Conservation (phyloP, 2,797 vertebrate genomes). For the Dipus sagitta region DNA sequence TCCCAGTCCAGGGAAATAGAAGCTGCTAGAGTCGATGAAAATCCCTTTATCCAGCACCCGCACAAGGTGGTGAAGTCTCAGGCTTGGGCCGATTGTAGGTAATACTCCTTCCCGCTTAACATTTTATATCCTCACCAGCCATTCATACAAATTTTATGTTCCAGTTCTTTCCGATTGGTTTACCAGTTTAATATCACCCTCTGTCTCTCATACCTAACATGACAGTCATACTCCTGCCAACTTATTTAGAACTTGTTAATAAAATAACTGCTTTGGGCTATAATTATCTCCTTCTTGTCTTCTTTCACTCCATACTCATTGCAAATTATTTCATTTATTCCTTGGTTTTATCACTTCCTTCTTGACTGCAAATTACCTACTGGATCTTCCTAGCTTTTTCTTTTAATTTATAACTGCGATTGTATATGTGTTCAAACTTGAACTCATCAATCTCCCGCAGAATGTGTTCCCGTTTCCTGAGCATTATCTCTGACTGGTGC, state of each 20-base stretch:
- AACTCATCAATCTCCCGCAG: neutral
- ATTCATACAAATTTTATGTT: constrained; percentile 31
- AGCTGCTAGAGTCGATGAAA: neutral
- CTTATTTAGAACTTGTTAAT: neutral
- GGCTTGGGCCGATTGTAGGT: neutral
- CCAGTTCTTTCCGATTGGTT: constrained; percentile 9
- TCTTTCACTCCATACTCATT: neutral
- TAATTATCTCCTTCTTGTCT: constrained; percentile 35
- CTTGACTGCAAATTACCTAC: neutral
- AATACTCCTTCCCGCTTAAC: neutral
- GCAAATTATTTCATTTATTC: constrained; percentile 29
- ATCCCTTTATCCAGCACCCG: neutral
- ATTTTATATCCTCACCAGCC: neutral
- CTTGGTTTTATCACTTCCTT: constrained; percentile 49
- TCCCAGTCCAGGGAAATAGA: neutral
- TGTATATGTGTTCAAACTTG: neutral
- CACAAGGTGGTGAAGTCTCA: neutral
- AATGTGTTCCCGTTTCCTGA: neutral
- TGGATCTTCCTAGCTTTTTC: neutral
- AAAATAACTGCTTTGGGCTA: constrained; percentile 19
- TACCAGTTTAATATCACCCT: neutral
- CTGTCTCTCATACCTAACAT: constrained; percentile 4
- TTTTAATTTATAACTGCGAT: neutral
- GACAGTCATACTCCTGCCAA: neutral
- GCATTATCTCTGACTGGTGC: neutral